Evolutionary conservation across 2,888 invertebrate species (phyloP), one percentile per base, ranked within the genome.

Genomic region (Lycia hirtaria): DNA sequence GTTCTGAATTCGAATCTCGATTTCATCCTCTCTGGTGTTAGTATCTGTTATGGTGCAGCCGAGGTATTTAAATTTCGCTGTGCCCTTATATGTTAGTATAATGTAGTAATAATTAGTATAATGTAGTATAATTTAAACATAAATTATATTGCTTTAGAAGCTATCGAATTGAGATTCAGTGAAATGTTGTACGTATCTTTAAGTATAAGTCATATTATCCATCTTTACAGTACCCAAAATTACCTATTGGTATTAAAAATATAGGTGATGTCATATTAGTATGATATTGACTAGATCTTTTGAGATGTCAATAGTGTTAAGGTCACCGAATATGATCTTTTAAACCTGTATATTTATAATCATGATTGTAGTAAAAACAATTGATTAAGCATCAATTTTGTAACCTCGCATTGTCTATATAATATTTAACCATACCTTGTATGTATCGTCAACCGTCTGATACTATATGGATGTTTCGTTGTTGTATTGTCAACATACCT

Each of bases 261-360:
- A 51, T 12, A 44, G 20, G 2, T 44, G 44, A 44, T 32, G 12
- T 44, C 44, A 44, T 44, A 19, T 26, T 38, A n/a, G 7, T 5
- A 19, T 19, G 30, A n/a, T 44, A 1, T 0, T 19, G 30, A 30
- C 44, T 44, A 44, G 24, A 19, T 30, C 30, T 6, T 44, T 12
- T 12, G 19, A 19, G 2, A 44, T 44, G 44, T 32, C 44, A 44
- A 28, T 43, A 44, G 19, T 20, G 7, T 7, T 12, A 44, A 32
- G 32, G 44, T 30, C 7, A 17, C 19, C 12, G 2, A 20, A 17
- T 7, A 32, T 30, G 19, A 43, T 19, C 19, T 26, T 41, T 9
- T 35, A 9, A 43, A 28, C 19, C 24, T 14, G 15, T 3, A 9
- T 15, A 41, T 22, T n/a, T 30, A 12, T 10, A 35, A 37, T 19